phyloP scores from a whole-genome alignment of 2,113 vertebrate species.

The Raja brachyura region DNA sequence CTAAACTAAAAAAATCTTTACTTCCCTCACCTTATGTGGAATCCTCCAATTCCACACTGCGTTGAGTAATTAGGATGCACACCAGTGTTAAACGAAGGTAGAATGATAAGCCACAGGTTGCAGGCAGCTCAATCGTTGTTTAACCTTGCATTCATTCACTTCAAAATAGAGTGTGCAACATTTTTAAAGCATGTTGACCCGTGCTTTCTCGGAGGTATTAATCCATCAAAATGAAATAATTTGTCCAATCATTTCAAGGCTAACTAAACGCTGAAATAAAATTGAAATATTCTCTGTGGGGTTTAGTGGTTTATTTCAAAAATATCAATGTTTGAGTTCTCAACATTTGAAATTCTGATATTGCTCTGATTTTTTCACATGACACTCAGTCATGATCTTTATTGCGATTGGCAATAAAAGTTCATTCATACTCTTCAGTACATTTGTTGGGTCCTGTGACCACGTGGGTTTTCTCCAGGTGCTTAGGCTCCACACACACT shows the following conservation, averaged over 20 bases:
- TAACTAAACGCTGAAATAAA: constrained; percentile 26
- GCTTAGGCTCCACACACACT: no score
- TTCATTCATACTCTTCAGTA: not conserved
- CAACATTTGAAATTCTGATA: not conserved
- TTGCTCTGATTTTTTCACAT: not conserved
- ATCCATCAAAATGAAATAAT: constrained; percentile 6
- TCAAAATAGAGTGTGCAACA: not conserved
- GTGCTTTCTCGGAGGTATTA: constrained; percentile 2
- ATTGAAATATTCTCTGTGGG: constrained; percentile 19
- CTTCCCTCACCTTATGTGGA: no score
- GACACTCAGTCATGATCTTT: not conserved
- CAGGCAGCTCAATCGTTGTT: not conserved
- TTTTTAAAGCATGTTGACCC: not conserved
- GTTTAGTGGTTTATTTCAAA: not conserved
- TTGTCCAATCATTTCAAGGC: not conserved
- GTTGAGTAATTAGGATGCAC: no score
- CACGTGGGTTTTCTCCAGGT: no score
- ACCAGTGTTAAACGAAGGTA: no score
- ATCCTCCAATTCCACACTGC: no score
- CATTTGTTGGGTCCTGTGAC: not conserved
- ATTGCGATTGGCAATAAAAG: not conserved
- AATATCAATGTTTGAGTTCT: not conserved
- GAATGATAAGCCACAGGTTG: not conserved
- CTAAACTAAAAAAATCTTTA: no score
- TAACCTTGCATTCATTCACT: not conserved